Conservation (phyloP, 2,888 invertebrate species). For the Hybos culiciformis region DNA sequence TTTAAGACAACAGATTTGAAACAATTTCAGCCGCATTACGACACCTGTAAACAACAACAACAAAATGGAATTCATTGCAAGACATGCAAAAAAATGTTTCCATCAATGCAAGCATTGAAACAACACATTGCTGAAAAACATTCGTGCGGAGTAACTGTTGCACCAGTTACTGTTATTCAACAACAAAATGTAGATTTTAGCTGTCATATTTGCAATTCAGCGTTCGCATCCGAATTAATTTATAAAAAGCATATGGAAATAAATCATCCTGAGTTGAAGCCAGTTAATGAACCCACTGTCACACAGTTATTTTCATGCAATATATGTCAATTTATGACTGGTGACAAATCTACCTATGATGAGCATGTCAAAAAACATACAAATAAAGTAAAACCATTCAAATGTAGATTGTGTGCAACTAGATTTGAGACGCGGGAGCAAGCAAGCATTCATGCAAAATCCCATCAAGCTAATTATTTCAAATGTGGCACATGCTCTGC, state of each 20-base stretch:
- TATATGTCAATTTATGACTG: constrained; percentile 33
- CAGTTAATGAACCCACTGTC: constrained; percentile 17
- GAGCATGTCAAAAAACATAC: constrained; percentile 35
- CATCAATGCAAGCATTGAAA: constrained; percentile 31
- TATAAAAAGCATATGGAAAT: constrained; percentile 35
- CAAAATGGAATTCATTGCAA: constrained; percentile 29
- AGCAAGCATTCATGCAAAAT: constrained; percentile 35
- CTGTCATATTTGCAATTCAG: constrained; percentile 33
- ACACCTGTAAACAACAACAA: constrained; percentile 34
- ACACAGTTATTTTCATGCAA: constrained; percentile 31
- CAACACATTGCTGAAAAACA: constrained; percentile 35
- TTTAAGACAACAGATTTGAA: constrained; percentile 36
- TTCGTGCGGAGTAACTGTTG: constrained; percentile 16
- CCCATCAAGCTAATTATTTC: constrained; percentile 34
- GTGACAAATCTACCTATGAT: constrained; percentile 31
- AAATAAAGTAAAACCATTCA: constrained; percentile 37
- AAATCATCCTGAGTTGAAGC: constrained; percentile 26
- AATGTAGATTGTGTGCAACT: constrained; percentile 35
- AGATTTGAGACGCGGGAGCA: constrained; percentile 35
- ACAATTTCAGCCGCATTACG: constrained; percentile 34
- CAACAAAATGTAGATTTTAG: constrained; percentile 15
- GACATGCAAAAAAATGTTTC: constrained; percentile 33
- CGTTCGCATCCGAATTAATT: constrained; percentile 30
- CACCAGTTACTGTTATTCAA: constrained; percentile 5
- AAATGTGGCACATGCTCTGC: constrained; percentile 35